Conservation (phyloP, 1,140 invertebrate genomes). For the Dendrolimus punctatus region DNA sequence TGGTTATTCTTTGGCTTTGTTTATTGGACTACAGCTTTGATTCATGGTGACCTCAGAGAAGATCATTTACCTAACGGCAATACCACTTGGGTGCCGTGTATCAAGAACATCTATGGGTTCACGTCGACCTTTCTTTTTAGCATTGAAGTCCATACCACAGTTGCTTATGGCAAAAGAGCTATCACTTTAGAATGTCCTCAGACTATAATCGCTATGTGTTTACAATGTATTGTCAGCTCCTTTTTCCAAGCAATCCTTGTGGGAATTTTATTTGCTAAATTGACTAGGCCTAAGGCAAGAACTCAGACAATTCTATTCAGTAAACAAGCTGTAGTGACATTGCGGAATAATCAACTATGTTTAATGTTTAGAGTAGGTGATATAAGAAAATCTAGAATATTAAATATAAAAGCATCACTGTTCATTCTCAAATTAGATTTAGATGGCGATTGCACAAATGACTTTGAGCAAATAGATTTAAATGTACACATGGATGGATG, state of each 20-base stretch:
- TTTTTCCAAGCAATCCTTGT: constrained; percentile 87
- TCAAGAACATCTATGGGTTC: constrained; percentile 85
- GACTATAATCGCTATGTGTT: constrained; percentile 95
- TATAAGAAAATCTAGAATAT: constrained; percentile 94
- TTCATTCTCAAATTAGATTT: constrained; percentile 84
- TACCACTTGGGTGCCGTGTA: constrained; percentile 84
- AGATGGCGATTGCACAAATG: constrained; percentile 77
- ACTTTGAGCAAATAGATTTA: constrained; percentile 79
- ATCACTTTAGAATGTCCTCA: constrained; percentile 94
- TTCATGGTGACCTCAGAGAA: constrained; percentile 88
- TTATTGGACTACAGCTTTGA: constrained; percentile 91
- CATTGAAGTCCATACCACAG: constrained; percentile 91
- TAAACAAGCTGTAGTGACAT: constrained; percentile 87
- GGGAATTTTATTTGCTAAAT: constrained; percentile 89
- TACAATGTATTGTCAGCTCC: constrained; percentile 95
- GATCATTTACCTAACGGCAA: constrained; percentile 77
- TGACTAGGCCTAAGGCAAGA: constrained; percentile 94
- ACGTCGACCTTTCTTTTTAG: constrained; percentile 91
- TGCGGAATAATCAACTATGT: constrained; percentile 86
- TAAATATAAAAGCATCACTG: constrained; percentile 88
- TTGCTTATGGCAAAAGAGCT: constrained; percentile 81
- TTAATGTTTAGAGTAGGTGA: constrained; percentile 95
- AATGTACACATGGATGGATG: constrained; percentile 83
- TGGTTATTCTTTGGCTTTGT: constrained; percentile 92
- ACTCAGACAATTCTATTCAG: constrained; percentile 94